phyloP scores from a whole-genome alignment of 1,140 invertebrate genomes.

The Adelges cooleyi region DNA sequence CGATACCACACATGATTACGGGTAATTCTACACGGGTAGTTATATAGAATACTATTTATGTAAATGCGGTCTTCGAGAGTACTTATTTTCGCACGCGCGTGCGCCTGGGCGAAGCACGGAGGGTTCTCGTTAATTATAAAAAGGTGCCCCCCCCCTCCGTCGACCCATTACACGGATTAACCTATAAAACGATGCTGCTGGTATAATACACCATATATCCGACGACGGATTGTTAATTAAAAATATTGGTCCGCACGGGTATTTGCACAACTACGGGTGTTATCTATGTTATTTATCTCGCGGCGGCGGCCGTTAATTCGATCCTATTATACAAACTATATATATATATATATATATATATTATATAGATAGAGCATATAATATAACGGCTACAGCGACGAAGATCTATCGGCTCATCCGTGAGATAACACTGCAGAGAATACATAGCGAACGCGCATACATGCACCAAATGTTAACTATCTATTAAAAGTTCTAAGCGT shows the following conservation, averaged over 20 bases:
- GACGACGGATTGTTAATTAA: slow-evolving; percentile 24
- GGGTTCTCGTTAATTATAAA: slow-evolving; percentile 16
- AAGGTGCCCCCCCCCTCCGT: not conserved
- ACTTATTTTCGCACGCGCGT: not conserved
- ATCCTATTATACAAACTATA: slow-evolving; percentile 12
- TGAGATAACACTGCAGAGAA: slow-evolving; percentile 8
- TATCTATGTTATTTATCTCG: slow-evolving; percentile 27
- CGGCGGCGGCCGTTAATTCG: slow-evolving; percentile 15
- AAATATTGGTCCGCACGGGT: not conserved
- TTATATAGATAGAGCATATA: no score
- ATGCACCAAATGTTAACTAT: no score
- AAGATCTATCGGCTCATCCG: slow-evolving; percentile 11
- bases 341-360: no score
- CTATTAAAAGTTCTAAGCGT: no score
- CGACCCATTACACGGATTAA: no score
- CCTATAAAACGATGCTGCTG: not conserved
- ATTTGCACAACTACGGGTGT: slow-evolving; percentile 1
- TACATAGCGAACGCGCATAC: not conserved
- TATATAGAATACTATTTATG: no score
- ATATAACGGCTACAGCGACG: not conserved
- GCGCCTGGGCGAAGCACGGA: not conserved
- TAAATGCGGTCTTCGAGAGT: slow-evolving; percentile 5
- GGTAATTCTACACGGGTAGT: no score
- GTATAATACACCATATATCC: not conserved
- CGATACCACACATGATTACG: no score